Evolutionary conservation across 2,113 vertebrate genomes (phyloP).

Genomic region (Phaethon lepturus): DNA sequence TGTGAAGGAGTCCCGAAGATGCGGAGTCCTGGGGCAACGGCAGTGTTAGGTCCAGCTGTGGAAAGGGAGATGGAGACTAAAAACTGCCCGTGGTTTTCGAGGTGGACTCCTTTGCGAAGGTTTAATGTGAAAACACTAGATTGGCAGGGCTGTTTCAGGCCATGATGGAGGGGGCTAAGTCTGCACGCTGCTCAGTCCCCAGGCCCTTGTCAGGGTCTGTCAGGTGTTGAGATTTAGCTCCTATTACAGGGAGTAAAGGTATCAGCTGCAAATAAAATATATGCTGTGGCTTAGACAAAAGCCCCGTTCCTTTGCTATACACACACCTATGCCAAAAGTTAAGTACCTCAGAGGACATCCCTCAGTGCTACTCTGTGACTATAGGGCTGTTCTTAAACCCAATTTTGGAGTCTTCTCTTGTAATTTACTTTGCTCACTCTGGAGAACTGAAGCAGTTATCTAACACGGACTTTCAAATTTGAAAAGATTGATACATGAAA

Average conservation of each 20-base stretch:
- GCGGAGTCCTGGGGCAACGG: not conserved
- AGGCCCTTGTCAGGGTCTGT: not conserved
- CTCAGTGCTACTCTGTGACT: not conserved
- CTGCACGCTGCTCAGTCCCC: not conserved
- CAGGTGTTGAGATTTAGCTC: slow-evolving; percentile 67
- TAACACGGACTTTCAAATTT: not conserved
- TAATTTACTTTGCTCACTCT: not conserved
- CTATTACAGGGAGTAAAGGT: slow-evolving; percentile 52
- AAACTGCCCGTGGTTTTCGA: not conserved
- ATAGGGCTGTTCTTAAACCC: not conserved
- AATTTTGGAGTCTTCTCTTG: not conserved
- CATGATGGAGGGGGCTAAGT: not conserved
- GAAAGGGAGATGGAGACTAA: not conserved
- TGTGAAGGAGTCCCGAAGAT: not conserved
- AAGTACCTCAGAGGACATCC: not conserved
- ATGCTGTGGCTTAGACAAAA: slow-evolving; percentile 48
- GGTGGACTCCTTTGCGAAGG: not conserved
- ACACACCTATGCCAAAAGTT: slow-evolving; percentile 24
- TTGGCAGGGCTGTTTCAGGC: not conserved
- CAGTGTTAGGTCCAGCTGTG: not conserved
- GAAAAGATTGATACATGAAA: not conserved
- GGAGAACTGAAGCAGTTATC: not conserved
- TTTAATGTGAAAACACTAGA: not conserved
- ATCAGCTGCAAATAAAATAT: slow-evolving; percentile 60
- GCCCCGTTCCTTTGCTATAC: not conserved